Base-by-base conservation (phyloP, 2,797 vertebrate species). In the Eulemur albifrons region DNA sequence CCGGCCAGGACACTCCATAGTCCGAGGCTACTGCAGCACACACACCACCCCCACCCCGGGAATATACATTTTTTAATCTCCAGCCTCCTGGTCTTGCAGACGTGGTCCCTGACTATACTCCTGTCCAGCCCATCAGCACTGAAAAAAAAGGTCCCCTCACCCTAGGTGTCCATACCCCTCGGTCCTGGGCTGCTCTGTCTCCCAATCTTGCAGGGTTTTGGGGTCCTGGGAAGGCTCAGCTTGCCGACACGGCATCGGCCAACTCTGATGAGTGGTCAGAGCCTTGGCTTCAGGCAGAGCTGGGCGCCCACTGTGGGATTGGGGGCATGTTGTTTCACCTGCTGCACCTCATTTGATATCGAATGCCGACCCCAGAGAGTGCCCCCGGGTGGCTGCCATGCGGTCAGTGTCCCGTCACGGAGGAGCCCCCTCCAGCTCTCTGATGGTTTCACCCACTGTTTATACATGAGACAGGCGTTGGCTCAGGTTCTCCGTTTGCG, bases 321-420 rank as follows among this genome's bases (percentile, higher is more conserved):
- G 30, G 30, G 20, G n/a, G 18, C 20, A 2, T n/a, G 10, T 4
- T 32, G 5, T 61, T 63, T 83, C 63, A 20, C 25, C 57, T 61
- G 30, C 67, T 25, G 2, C 0, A 0, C 43, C 43, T 90, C 92
- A 25, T 43, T 65, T 54, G 45, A 59, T 21, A 48, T 25, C 0
- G 0, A 89, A 43, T 54, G 27, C 32, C 0, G 0, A 52, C 6
- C 4, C 54, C 65, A 65, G 21, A 11, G 63, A 48, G 23, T 6
- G 2, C 35, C 57, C 35, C 23, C 13, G 27, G 25, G 40, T 12
- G 61, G 27, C 63, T 57, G 17, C 80, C 17, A 14, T 0, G 1
- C 0, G 0, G 5, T 9, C 48, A 45, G 32, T 0, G 4, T 4
- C 25, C 67, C 3, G 2, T 38, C 57, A 25, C 20, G 5, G 6